These are phyloP conservation scores for Podarcis siculus DNA, from an alignment of 2,797 vertebrate genomes.

Conservation along the genomic window DNA sequence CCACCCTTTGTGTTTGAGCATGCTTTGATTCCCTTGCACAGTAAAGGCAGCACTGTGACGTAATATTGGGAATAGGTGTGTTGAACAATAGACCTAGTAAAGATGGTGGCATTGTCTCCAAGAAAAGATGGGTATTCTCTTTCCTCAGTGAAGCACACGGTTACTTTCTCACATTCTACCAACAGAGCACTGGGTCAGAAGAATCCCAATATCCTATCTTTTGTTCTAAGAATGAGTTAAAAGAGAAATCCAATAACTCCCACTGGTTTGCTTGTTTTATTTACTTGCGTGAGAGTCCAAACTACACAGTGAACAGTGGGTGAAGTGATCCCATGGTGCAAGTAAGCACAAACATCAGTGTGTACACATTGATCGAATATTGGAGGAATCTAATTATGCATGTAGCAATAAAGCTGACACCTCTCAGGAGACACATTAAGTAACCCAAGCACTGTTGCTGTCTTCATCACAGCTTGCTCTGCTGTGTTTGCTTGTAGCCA, in stretches of 20 bases:
- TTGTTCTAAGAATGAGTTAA: neutral
- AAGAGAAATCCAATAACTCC: constrained; percentile 28
- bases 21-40: neutral
- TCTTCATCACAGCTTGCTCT: constrained; percentile 61
- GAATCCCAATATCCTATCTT: neutral
- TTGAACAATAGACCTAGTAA: neutral
- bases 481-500: constrained; percentile 64
- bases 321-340: neutral
- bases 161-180: neutral
- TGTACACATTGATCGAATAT: constrained; percentile 39
- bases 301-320: neutral
- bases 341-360: constrained; percentile 31
- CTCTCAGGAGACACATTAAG: constrained; percentile 65
- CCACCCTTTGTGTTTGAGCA: neutral
- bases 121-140: constrained; percentile 19
- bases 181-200: neutral
- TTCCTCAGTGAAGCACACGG: neutral
- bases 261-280: constrained; percentile 3
- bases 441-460: constrained; percentile 72
- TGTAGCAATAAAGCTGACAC: constrained; percentile 64
- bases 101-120: neutral
- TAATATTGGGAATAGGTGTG: neutral
- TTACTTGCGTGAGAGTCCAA: constrained; percentile 25
- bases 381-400: constrained; percentile 63
- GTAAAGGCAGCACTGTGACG: neutral